Conservation (phyloP, 1,140 invertebrate genomes). For the Tachypleus tridentatus region DNA sequence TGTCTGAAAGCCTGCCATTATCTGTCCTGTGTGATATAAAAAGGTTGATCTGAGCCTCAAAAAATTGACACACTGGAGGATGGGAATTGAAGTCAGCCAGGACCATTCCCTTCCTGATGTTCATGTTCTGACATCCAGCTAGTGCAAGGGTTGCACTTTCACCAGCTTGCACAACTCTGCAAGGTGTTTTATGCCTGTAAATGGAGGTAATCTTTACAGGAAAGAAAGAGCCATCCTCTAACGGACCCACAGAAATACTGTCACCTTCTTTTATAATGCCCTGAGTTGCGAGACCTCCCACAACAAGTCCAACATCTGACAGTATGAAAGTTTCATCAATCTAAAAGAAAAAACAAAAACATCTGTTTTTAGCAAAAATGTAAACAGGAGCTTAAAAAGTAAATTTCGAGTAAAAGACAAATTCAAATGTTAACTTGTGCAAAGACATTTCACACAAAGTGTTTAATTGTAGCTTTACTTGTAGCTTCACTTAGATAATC, state of each 20-base stretch:
- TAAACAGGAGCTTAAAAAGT: too few species aligned
- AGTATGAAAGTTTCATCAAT: conserved; percentile 82
- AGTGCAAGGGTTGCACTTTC: conserved; percentile 85
- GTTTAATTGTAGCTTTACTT: too few species aligned
- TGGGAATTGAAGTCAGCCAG: conserved; percentile 13
- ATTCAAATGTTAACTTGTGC: too few species aligned
- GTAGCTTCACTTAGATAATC: too few species aligned
- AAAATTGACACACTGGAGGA: conserved; percentile 24
- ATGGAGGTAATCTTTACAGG: conserved; percentile 66
- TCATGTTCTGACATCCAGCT: conserved; percentile 35
- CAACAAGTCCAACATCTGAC: conserved; percentile 53
- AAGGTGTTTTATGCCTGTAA: conserved; percentile 80
- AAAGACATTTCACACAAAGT: too few species aligned
- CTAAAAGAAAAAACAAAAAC: conserved; percentile 36
- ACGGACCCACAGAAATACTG: conserved; percentile 58
- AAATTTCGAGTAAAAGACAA: too few species aligned
- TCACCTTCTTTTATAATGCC: conserved; percentile 77
- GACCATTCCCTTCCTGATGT: conserved; percentile 67
- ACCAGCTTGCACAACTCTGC: conserved; percentile 69
- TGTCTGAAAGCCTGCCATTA: conserved; percentile 79
- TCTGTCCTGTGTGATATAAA: conserved; percentile 67
- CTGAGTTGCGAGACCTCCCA: conserved; percentile 67
- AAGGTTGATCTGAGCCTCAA: conserved; percentile 66
- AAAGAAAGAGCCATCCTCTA: conserved; percentile 67
- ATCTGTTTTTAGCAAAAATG: too few species aligned